A percentile compares a stretch with the other conserved stretches of the same genome.
These are phyloP conservation scores for Siderastrea radians DNA, from an alignment of 92 coral and sea anemone species.

Conservation along the genomic window DNA sequence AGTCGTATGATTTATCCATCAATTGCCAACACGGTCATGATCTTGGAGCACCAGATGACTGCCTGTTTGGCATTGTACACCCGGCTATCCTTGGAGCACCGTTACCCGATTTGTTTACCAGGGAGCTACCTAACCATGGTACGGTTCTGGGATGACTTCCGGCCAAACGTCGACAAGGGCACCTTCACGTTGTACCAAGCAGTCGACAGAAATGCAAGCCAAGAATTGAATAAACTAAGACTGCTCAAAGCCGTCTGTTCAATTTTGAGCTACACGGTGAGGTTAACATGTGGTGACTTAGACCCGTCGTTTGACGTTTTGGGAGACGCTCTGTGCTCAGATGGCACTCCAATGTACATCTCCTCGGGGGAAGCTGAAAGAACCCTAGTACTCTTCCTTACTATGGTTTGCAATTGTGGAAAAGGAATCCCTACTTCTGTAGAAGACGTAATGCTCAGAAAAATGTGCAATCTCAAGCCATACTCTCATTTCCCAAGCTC, in stretches of 20 bases:
- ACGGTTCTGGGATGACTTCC: conserved; percentile 61
- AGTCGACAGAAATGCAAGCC: conserved; percentile 45
- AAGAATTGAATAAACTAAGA: not conserved
- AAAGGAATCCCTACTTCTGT: conserved; percentile 51
- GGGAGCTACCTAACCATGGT: conserved; percentile 65
- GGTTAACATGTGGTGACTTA: conserved; percentile 51
- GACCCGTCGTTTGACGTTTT: conserved; percentile 57
- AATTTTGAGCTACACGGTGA: conserved; percentile 53
- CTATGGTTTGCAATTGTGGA: conserved; percentile 82
- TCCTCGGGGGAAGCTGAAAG: conserved; percentile 67
- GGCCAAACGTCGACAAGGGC: conserved; percentile 23
- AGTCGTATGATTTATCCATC: conserved; percentile 51
- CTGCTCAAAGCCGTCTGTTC: conserved; percentile 24
- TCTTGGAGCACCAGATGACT: conserved; percentile 73
- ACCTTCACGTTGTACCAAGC: conserved; percentile 48
- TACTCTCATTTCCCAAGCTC: conserved; percentile 55
- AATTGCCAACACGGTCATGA: conserved; percentile 66
- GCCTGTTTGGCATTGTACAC: conserved; percentile 69
- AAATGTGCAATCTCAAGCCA: conserved; percentile 42
- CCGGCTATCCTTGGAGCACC: conserved; percentile 36
- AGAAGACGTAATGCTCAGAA: conserved; percentile 53
- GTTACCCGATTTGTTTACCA: conserved; percentile 65
- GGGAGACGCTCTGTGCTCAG: conserved; percentile 26
- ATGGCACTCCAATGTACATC: not conserved
- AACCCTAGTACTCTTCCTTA: conserved; percentile 63